Percentiles rank a stretch among this genome's conserved stretches.
phyloP scores from a whole-genome alignment of 2,113 vertebrate species.

The Semnornis frantzii region DNA sequence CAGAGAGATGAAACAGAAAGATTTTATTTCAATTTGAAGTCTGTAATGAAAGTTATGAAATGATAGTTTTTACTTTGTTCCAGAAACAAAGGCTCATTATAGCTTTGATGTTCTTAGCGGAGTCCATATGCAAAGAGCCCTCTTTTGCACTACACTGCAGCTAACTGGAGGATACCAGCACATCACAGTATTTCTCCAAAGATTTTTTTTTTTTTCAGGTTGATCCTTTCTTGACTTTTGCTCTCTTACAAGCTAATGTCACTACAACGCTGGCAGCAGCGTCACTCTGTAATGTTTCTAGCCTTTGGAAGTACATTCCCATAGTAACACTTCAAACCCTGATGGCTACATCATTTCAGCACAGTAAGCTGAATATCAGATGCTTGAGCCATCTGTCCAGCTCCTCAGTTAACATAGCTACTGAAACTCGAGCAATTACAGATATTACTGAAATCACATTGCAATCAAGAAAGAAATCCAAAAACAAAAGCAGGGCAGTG shows the following conservation, averaged over 20 bases:
- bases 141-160: background rate
- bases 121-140: background rate
- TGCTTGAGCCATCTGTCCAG: slow-evolving; percentile 61
- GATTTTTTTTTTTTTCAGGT: background rate
- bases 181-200: background rate
- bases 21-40: background rate
- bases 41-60: background rate
- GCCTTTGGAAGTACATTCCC: slow-evolving; percentile 45
- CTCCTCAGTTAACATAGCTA: slow-evolving; percentile 27
- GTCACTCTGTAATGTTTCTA: background rate
- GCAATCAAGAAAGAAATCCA: slow-evolving; percentile 34
- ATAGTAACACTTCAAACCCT: slow-evolving; percentile 42
- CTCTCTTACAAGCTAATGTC: background rate
- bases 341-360: slow-evolving; percentile 16
- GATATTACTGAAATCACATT: slow-evolving; percentile 15
- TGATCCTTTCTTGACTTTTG: slow-evolving; percentile 1
- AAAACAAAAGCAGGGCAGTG: slow-evolving; percentile 27
- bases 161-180: background rate
- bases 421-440: slow-evolving; percentile 44
- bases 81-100: background rate
- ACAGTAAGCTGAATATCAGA: slow-evolving; percentile 34
- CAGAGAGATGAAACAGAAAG: background rate
- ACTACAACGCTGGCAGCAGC: background rate
- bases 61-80: background rate
- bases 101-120: background rate